These are phyloP conservation scores for Geotrypetes seraphini DNA, from an alignment of 2,797 vertebrate species.

Conservation along the genomic window DNA sequence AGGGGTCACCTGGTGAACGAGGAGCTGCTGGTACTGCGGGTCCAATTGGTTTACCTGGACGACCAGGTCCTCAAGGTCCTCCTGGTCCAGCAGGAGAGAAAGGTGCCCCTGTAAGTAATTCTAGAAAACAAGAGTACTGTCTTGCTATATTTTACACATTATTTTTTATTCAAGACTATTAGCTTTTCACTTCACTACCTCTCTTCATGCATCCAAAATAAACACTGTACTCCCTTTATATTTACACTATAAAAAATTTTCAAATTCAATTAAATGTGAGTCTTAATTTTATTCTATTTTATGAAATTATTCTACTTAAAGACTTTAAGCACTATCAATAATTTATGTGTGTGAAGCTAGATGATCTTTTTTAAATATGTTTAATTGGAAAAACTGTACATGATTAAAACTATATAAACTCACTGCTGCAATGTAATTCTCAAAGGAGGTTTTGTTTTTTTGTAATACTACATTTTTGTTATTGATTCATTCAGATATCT, in stretches of 20 bases:
- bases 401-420: conserved; percentile 29
- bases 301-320: conserved; percentile 7
- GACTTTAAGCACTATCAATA: neutral
- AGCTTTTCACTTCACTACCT: conserved; percentile 4
- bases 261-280: conserved; percentile 15
- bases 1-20: conserved; percentile 94
- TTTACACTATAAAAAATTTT: conserved; percentile 14
- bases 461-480: too few relatives aligned
- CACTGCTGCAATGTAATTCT: conserved; percentile 4
- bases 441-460: too few relatives aligned
- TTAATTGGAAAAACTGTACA: conserved; percentile 23
- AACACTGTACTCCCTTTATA: neutral
- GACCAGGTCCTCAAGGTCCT: conserved; percentile 88
- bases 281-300: conserved; percentile 18
- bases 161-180: conserved; percentile 2
- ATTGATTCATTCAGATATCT: too few relatives aligned
- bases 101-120: conserved; percentile 80
- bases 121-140: neutral
- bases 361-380: conserved; percentile 6
- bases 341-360: conserved; percentile 7
- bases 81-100: conserved; percentile 94
- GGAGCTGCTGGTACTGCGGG: conserved; percentile 82
- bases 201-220: conserved; percentile 6
- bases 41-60: conserved; percentile 86
- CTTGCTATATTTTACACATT: neutral